Base-by-base conservation (phyloP, 2,797 vertebrate species). In the Rhinoraja longicauda region DNA sequence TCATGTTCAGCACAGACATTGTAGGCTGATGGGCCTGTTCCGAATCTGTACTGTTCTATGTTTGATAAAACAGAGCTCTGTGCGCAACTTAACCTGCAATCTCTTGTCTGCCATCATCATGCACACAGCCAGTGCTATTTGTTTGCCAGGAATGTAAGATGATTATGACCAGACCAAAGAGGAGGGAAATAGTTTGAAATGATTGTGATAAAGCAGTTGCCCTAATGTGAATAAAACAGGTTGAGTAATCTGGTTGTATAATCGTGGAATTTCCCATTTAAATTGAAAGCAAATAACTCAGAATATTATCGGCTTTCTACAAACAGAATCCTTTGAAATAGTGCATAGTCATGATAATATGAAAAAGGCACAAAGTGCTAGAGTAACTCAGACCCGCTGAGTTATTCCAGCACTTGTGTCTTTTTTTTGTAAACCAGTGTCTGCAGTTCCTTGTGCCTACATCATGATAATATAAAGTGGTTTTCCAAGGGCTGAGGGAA, bases 131-230 rank as follows among this genome's bases (percentile, higher is more conserved):
- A 62, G 12, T 15, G 29, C n/a, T 36, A n/a, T 62, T 32, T 17
- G 5, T 95, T 94, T 94, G 94, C 94, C 94, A 94, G 94, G 95
- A 95, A 95, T 95, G 94, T 91, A 94, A 94, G 94, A 93, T 94
- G 59, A 95, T 94, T 95, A 95, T 95, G 95, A 94, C 93, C 95
- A 94, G 93, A 95, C 94, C 95, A 95, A 95, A 95, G 94, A 95
- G 94, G 95, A 95, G 96, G 96, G 95, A 96, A 96, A 95, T 95
- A 90, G 94, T 95, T 95, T 95, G 94, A 94, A 95, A 95, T 95
- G 94, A 94, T 95, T 95, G 95, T 95, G 94, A 94, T 92, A 95
- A 94, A 94, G 94, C 94, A 93, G 94, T 95, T 26, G 95, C n/a
- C 75, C 94, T 94, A 94, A 94, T 95, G 86, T 95, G 94, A 95